phyloP scores from a whole-genome alignment of 2,797 vertebrate genomes.

The Tragelaphus eurycerus region DNA sequence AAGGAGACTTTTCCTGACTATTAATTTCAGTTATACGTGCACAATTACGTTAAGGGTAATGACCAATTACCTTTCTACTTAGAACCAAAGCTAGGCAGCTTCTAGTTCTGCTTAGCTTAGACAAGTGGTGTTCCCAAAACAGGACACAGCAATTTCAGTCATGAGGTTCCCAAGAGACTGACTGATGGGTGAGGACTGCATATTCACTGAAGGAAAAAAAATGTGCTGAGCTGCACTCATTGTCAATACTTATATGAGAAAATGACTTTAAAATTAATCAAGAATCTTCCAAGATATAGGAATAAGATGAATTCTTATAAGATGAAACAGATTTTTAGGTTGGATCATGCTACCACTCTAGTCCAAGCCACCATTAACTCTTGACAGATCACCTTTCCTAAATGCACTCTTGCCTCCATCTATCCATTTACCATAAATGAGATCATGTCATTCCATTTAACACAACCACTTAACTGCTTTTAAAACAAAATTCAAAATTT shows the following conservation, averaged over 20 bases:
- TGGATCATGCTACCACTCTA: not conserved
- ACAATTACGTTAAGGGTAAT: not conserved
- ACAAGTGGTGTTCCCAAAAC: not conserved
- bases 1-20: not conserved
- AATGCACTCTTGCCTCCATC: not conserved
- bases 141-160: not conserved
- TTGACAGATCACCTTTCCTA: not conserved
- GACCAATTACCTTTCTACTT: not conserved
- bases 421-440: not conserved
- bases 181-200: not conserved
- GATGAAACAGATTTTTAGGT: not conserved
- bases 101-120: not conserved
- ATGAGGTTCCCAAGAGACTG: not conserved
- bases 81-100: not conserved
- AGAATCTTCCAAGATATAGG: not conserved
- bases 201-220: not conserved
- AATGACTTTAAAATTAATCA: not conserved
- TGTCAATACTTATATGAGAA: not conserved
- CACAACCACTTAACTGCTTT: not conserved
- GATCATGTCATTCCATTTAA: not conserved
- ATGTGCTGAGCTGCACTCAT: not conserved
- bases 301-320: not conserved
- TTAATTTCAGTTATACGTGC: not conserved
- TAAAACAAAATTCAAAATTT: conserved; percentile 28
- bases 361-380: not conserved